Evolutionary conservation across 2,113 vertebrate genomes (phyloP), one percentile per base, ranked within the genome.

Genomic region (Glaucidium brasilianum): DNA sequence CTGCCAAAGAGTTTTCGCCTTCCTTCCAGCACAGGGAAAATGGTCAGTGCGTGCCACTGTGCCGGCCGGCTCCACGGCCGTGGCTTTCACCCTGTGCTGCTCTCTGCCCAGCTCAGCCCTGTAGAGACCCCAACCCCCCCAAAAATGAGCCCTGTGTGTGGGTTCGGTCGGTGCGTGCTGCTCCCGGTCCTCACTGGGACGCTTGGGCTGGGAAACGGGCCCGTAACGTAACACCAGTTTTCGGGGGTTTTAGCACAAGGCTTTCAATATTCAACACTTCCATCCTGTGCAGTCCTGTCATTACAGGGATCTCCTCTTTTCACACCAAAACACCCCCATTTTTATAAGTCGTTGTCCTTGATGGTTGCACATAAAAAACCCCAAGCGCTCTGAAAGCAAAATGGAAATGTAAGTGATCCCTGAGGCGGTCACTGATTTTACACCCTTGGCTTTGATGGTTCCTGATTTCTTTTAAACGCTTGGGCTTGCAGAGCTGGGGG

Each of bases 1-100:
- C 99, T 98, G 99, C 99, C 98, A 99, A 99, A 98, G 99, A 99
- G 98, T 99, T 99, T 97, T 99, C 99, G 2, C 99, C 99, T 73
- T 99, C 99, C 97, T 99, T 99, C 96, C 99, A 99, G 98, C 99
- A 99, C 98, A 98, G 99, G 90, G 99, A 99, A 81, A 99, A 99
- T 3, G 99, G 99, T 99, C 97, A 99, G 99, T 98, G 22, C 5
- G 0, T 27, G 58, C 3, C 3, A 14, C 76, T 6, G 0, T 0
- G 15, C 45, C 23, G 5, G n/a, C 41, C 20, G 0, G 63, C 77
- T 27, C 71, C 25, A 0, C 1, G 5, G n/a, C 34, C 4, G 3
- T 2, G 3, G 26, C 15, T 49, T 43, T 37, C 7, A 1, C 47
- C 56, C 55, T n/a, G 0, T 12, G 22, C 23, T 3, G 1, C 18